Evolutionary conservation across 2,797 vertebrate species (phyloP).

Genomic region (Crenuchus spilurus): DNA sequence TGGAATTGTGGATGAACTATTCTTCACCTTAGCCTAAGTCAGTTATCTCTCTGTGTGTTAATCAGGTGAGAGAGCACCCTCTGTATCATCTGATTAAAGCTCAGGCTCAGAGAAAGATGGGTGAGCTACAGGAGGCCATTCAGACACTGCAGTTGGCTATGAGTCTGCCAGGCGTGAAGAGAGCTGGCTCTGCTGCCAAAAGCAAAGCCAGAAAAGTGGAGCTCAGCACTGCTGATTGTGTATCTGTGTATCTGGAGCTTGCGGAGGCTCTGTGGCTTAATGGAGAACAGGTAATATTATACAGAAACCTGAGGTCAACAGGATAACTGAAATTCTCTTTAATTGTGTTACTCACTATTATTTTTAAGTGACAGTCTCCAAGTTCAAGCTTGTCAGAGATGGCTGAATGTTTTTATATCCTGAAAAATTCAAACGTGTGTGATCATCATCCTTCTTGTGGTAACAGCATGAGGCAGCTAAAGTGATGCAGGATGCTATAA

Average conservation of each 20-base stretch:
- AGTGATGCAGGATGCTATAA: slow-evolving; percentile 95
- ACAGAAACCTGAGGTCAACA: neutral
- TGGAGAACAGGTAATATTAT: slow-evolving; percentile 84
- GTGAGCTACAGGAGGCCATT: slow-evolving; percentile 89
- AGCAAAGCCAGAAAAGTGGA: slow-evolving; percentile 80
- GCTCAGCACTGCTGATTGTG: slow-evolving; percentile 83
- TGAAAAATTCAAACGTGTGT: neutral
- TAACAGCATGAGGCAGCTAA: slow-evolving; percentile 93
- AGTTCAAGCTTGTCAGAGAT: neutral
- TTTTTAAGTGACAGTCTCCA: too few species aligned
- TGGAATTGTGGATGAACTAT: too few species aligned
- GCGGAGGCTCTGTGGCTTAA: slow-evolving; percentile 91
- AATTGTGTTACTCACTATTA: too few species aligned
- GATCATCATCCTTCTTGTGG: neutral
- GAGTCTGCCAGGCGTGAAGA: slow-evolving; percentile 89
- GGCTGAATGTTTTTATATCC: too few species aligned
- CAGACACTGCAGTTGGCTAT: slow-evolving; percentile 94
- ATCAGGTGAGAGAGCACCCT: slow-evolving; percentile 90
- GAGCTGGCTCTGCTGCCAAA: slow-evolving; percentile 77
- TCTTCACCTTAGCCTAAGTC: too few species aligned
- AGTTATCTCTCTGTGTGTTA: slow-evolving; percentile 8
- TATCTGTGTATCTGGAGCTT: slow-evolving; percentile 91
- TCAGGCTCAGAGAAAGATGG: slow-evolving; percentile 89
- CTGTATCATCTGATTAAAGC: slow-evolving; percentile 96
- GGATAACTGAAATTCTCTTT: neutral